phyloP scores from a whole-genome alignment of 2,797 vertebrate genomes.

The Simalia tracyae region DNA sequence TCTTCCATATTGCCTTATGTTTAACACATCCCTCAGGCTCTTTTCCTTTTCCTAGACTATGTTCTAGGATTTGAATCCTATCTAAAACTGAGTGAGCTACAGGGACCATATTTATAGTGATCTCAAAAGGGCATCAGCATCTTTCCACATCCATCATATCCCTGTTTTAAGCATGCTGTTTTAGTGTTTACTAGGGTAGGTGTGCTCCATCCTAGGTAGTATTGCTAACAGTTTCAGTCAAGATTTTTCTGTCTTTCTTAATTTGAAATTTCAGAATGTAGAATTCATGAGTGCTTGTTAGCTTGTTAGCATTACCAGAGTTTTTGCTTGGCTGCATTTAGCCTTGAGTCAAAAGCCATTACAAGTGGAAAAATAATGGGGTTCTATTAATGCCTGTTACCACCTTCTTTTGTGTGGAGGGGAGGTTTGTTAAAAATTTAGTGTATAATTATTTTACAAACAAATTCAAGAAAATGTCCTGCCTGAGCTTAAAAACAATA shows the following conservation, averaged over 20 bases:
- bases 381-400: background rate
- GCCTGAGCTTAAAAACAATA: slow-evolving; percentile 1
- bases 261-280: background rate
- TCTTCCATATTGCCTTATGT: background rate
- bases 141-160: background rate
- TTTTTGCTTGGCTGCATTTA: background rate
- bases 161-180: background rate
- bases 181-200: background rate
- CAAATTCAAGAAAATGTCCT: slow-evolving; percentile 4
- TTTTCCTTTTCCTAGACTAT: background rate
- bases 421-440: background rate
- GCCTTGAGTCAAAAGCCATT: background rate
- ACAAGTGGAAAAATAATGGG: background rate
- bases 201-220: background rate
- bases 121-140: background rate
- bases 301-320: background rate
- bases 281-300: background rate
- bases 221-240: background rate
- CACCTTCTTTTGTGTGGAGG: background rate
- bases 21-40: background rate
- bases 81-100: background rate
- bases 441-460: background rate
- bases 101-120: background rate
- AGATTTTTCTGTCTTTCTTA: background rate
- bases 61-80: background rate